phyloP scores from a whole-genome alignment of 2,113 vertebrate species.

The Tupaia tana region DNA sequence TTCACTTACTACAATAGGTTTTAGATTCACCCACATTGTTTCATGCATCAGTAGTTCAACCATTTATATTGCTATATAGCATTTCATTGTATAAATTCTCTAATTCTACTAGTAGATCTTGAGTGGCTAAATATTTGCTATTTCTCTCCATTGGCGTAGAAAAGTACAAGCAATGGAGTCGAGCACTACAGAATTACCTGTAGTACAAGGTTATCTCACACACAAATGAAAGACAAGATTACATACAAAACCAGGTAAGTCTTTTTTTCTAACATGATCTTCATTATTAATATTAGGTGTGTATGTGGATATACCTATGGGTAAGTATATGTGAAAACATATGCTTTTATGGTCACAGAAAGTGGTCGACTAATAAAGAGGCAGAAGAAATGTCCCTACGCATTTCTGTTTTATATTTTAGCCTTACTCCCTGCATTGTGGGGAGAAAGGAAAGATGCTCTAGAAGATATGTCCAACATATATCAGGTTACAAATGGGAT shows the following conservation, averaged over 20 bases:
- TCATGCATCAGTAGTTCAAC: neutral
- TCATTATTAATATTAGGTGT: neutral
- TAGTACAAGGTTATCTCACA: neutral
- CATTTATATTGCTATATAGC: neutral
- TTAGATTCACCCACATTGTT: neutral
- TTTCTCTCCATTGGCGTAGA: neutral
- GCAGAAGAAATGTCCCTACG: neutral
- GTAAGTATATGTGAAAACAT: neutral
- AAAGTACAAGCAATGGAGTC: neutral
- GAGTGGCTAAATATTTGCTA: neutral
- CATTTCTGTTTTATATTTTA: neutral
- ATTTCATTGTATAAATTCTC: neutral
- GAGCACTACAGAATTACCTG: neutral
- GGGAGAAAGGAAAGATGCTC: neutral
- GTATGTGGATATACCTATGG: neutral
- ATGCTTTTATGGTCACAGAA: neutral
- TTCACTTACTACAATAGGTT: neutral
- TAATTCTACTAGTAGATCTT: neutral
- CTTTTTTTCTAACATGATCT: neutral
- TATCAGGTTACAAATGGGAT: neutral
- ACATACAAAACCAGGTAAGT: neutral
- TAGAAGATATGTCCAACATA: neutral
- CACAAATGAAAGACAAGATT: neutral
- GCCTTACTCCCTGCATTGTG: neutral
- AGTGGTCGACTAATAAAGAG: neutral